A percentile compares a stretch with the other conserved stretches of the same genome.
phyloP scores from a whole-genome alignment of 92 coral and sea anemone species.

The Phymanthus crucifer region DNA sequence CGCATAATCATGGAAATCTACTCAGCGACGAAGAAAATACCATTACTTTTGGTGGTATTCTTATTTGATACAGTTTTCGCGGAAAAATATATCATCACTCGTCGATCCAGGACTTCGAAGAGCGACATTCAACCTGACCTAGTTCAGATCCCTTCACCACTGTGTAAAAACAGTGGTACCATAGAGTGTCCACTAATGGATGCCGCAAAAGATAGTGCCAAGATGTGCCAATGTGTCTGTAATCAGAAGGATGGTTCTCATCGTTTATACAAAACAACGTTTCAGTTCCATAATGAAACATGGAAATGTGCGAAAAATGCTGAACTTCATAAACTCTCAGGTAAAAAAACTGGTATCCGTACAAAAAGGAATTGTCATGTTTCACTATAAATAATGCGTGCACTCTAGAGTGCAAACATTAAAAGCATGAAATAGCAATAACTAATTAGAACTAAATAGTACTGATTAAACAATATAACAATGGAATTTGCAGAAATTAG shows the following conservation, averaged over 20 bases:
- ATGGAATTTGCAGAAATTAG: too few species aligned
- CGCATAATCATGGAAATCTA: too few species aligned
- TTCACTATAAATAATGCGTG: background rate
- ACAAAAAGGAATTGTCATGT: background rate
- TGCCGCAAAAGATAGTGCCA: background rate
- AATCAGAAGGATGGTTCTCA: background rate
- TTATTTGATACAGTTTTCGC: too few species aligned
- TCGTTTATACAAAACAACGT: background rate
- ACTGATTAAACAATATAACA: too few species aligned
- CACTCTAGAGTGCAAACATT: background rate
- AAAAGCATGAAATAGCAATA: too few species aligned
- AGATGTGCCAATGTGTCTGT: background rate
- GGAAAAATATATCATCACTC: background rate
- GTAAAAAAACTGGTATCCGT: too few species aligned
- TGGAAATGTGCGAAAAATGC: background rate
- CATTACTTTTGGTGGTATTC: too few species aligned
- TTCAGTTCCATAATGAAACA: background rate
- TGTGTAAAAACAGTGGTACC: background rate
- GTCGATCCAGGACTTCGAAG: background rate
- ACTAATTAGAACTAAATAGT: too few species aligned
- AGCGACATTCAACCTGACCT: background rate
- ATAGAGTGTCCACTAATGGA: background rate
- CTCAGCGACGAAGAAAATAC: too few species aligned
- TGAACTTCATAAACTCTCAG: background rate
- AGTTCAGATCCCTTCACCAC: background rate